Base-by-base conservation (phyloP, 1,140 invertebrate species). In the Microplitis mediator region DNA sequence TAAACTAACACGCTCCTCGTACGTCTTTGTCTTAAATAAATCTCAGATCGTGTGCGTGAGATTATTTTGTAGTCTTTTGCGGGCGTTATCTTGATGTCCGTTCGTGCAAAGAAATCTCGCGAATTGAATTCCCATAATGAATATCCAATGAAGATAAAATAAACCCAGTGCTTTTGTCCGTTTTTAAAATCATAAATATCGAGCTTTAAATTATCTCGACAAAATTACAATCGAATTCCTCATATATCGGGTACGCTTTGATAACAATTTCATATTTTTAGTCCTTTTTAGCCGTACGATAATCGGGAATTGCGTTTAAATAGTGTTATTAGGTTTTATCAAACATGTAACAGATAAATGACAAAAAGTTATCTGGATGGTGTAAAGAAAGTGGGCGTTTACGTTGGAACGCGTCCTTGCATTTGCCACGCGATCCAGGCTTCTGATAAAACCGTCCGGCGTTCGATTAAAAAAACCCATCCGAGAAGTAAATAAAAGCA, bases 31-130 rank as follows among this genome's bases (percentile, higher is more conserved):
- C 64, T 35, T 34, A 39, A 52, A 75, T 39, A 71, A 76, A 74
- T 72, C 72, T 71, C 36, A 73, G 66, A 76, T 75, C 31, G 61
- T 65, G 63, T 63, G 63, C 68, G 56, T 70, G 56, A 75, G 71
- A 78, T 76, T 70, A 62, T 74, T 73, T 74, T 6, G 39, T 74
- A 75, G 69, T 77, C 72, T 71, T 74, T 66, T 52, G 34, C 34
- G 63, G 72, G 66, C 52, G 71, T 71, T 72, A 74, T 74, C 72
- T 63, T 63, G 39, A 31, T 62, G 35, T 65, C 4, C 45, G 61
- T 63, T 73, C 69, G 74, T 76, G 76, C 76, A 11, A 6, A 75
- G 73, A 78, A 79, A 77, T 69, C 54, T 31, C 60, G 13, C 16
- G 68, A 67, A 75, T 71, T 54, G 74, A 73, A 75, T 65, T 39